phyloP scores from a whole-genome alignment of 2,113 vertebrate species.

The Corvus moneduloides region DNA sequence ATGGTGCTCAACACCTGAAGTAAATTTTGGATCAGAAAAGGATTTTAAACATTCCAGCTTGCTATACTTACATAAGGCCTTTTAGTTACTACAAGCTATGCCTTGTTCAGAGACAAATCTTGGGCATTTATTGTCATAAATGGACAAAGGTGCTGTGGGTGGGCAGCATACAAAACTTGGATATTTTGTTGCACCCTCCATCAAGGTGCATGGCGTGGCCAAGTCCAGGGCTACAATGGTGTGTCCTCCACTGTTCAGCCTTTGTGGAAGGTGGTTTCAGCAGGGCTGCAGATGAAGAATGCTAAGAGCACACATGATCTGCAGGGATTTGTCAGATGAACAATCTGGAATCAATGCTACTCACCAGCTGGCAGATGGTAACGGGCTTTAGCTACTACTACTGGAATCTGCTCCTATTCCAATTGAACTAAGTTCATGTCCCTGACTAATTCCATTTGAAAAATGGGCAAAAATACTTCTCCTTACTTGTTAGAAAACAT shows the following conservation, averaged over 20 bases:
- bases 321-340: not conserved
- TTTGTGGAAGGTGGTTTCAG: not conserved
- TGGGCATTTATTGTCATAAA: not conserved
- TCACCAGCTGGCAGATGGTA: not conserved
- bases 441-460: not conserved
- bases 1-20: not conserved
- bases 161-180: not conserved
- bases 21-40: not conserved
- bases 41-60: not conserved
- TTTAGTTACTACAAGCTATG: not conserved
- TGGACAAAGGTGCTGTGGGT: not conserved
- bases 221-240: not conserved
- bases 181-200: not conserved
- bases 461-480: not conserved
- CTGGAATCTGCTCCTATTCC: not conserved
- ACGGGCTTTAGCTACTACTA: not conserved
- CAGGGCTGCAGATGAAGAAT: not conserved
- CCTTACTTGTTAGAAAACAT: not conserved
- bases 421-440: not conserved
- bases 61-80: not conserved
- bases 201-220: not conserved
- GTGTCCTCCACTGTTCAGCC: not conserved
- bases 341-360: not conserved
- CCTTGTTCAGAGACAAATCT: not conserved
- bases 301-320: not conserved